Evolutionary conservation across 2,113 vertebrate genomes (phyloP), one percentile per base, ranked within the genome.

Genomic region (Microtus montanus): DNA sequence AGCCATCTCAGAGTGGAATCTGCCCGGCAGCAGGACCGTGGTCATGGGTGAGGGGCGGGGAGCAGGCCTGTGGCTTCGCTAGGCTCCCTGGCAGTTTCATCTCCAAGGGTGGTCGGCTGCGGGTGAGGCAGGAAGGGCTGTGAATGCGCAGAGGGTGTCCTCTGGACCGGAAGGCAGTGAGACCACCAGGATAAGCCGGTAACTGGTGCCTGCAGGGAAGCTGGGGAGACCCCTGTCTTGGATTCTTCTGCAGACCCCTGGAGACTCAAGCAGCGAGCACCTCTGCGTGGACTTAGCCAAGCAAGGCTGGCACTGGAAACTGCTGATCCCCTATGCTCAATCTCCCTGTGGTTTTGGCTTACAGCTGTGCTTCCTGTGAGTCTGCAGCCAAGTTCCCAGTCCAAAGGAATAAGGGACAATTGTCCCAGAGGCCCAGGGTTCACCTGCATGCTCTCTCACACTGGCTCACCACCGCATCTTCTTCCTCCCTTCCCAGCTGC

Each of bases 41-140:
- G 0, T 35, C 24, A 73, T 19, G 1, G 19, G 7, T 41, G 41
- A 3, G 70, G 49, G 3, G 35, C 7, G 0, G 19, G 8, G n/a
- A 2, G 35, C 26, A 35, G 22, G 30, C 26, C 22, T 0, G 0
- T 41, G n/a, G 44, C 26, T 73, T 83, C 24, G 49, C 26, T 28
- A 11, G 20, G 19, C 9, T 61, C 17, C 58, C 12, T 3, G 1
- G 3, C 66, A 70, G 15, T 33, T 24, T 83, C 75, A 61, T 49
- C 64, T 49, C 30, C 64, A 47, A 44, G 1, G 15, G 22, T 24
- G 54, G 30, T 13, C 2, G 24, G 49, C 10, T 15, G 41, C n/a
- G 17, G 38, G 11, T 33, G 54, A 78, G 63, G 84, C 20, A 49
- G 30, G 9, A 28, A 10, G 24, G 24, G 41, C 13, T 85, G 7